phyloP scores from a whole-genome alignment of 2,113 vertebrate species.

The Struthio camelus region DNA sequence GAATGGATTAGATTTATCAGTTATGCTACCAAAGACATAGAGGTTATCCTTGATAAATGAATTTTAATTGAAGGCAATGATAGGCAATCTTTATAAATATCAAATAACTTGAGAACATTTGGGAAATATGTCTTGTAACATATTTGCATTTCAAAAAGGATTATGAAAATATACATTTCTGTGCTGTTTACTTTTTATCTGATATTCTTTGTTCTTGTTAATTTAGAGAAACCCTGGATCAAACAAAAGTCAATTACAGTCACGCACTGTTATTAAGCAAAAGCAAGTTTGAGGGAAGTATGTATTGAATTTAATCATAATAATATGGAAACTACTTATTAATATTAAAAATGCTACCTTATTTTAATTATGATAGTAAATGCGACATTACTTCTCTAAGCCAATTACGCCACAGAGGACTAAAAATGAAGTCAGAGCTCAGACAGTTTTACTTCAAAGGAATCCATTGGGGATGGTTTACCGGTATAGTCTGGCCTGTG shows the following conservation, averaged over 20 bases:
- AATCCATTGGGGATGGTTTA: slow-evolving; percentile 26
- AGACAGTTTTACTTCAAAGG: slow-evolving; percentile 50
- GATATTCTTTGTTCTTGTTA: slow-evolving; percentile 52
- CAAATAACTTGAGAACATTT: slow-evolving; percentile 19
- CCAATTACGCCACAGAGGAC: slow-evolving; percentile 6
- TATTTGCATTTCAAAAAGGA: slow-evolving; percentile 47
- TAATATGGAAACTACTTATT: slow-evolving; percentile 32
- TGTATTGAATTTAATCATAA: slow-evolving; percentile 20
- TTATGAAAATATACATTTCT: slow-evolving; percentile 21
- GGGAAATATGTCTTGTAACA: neutral
- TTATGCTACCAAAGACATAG: neutral
- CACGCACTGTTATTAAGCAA: slow-evolving; percentile 27
- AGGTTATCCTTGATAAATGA: slow-evolving; percentile 26
- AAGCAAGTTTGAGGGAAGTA: slow-evolving; percentile 41
- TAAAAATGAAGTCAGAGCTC: slow-evolving; percentile 45
- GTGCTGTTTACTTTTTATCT: slow-evolving; percentile 44
- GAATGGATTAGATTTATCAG: slow-evolving; percentile 38
- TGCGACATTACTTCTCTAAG: slow-evolving; percentile 9
- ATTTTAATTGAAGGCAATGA: slow-evolving; percentile 3
- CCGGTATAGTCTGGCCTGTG: slow-evolving; percentile 4
- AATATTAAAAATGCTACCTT: slow-evolving; percentile 54
- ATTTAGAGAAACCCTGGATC: slow-evolving; percentile 51
- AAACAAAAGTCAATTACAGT: slow-evolving; percentile 49
- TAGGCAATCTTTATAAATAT: neutral
- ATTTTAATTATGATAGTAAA: slow-evolving; percentile 56